Conservation (phyloP, 2,113 vertebrate genomes). For the Ibidorhyncha struthersii region DNA sequence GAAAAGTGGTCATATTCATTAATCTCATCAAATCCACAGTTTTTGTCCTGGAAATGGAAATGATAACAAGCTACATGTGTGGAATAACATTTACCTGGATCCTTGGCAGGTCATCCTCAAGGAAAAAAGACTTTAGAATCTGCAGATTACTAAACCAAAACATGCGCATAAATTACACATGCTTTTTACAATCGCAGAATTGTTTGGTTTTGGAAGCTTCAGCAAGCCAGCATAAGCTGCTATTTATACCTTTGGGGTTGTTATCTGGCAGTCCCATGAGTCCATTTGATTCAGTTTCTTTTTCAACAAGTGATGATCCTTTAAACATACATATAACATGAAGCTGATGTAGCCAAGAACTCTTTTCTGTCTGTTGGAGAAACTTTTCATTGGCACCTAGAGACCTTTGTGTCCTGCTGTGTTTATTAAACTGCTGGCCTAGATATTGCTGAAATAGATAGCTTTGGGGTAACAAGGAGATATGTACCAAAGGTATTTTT, state of each 20-base stretch:
- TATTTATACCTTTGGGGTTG: neutral
- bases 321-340: neutral
- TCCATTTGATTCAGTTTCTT: neutral
- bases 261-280: neutral
- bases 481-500: neutral
- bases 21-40: neutral
- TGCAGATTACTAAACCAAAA: neutral
- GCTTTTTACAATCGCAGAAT: neutral
- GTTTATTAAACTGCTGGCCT: neutral
- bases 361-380: neutral
- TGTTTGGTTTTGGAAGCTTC: neutral
- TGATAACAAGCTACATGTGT: neutral
- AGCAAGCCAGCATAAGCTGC: neutral
- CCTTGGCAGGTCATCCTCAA: neutral
- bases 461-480: neutral
- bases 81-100: neutral
- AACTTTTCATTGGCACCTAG: neutral
- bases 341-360: neutral
- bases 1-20: neutral
- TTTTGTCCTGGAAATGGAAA: neutral
- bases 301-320: neutral
- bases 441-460: neutral
- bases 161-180: neutral
- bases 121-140: neutral
- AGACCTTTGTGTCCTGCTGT: neutral